phyloP scores from a whole-genome alignment of 2,113 vertebrate genomes.

The Xenus cinereus region DNA sequence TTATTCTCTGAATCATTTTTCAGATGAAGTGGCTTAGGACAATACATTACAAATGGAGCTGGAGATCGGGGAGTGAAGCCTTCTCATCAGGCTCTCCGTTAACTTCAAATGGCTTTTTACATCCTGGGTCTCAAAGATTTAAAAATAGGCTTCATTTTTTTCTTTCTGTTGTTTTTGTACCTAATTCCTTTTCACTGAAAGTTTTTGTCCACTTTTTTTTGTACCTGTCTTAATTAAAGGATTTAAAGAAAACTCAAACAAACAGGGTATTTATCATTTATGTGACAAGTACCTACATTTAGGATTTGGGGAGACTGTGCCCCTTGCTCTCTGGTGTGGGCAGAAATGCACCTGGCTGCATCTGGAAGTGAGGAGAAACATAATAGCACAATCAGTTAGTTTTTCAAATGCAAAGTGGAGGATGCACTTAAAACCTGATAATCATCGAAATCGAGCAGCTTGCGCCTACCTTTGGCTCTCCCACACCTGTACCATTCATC shows the following conservation, averaged over 20 bases:
- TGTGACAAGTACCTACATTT: not conserved
- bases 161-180: not conserved
- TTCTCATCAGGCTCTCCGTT: not conserved
- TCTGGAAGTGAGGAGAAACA: not conserved
- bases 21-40: slow-evolving; percentile 28
- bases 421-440: not conserved
- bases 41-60: slow-evolving; percentile 13
- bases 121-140: not conserved
- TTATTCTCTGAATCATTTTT: slow-evolving; percentile 47
- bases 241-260: not conserved
- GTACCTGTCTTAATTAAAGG: not conserved
- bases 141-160: not conserved
- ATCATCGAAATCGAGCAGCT: not conserved
- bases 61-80: not conserved
- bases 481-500: not conserved
- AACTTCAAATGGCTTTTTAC: not conserved
- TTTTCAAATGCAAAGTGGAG: slow-evolving; percentile 32
- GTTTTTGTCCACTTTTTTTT: not conserved
- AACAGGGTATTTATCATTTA: not conserved
- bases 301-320: not conserved
- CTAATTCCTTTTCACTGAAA: not conserved
- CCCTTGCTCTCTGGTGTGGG: not conserved
- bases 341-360: not conserved
- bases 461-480: not conserved
- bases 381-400: not conserved